Conservation (phyloP, 2,113 vertebrate genomes). For the Notarius lentiginosus region DNA sequence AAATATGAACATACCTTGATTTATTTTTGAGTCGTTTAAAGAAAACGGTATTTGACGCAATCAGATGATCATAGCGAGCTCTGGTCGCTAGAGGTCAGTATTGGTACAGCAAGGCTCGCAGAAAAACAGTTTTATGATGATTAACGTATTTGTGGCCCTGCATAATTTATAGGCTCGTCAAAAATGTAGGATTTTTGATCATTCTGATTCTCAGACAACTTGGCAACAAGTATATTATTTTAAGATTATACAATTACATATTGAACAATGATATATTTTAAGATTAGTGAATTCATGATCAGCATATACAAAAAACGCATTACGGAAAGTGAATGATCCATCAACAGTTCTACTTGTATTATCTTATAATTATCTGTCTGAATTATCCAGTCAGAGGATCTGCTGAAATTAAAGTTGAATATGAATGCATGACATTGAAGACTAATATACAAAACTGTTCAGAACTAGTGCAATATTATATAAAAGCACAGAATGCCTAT, state of each 20-base stretch:
- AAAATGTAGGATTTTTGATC: background rate
- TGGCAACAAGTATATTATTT: background rate
- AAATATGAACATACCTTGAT: background rate
- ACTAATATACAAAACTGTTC: background rate
- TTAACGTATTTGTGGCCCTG: background rate
- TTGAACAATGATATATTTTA: too few species aligned
- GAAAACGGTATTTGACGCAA: background rate
- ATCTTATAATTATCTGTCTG: background rate
- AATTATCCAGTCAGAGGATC: background rate
- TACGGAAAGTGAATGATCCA: background rate
- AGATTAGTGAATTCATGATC: background rate
- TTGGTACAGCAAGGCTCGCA: background rate
- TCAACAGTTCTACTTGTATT: background rate
- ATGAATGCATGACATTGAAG: background rate
- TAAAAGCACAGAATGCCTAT: background rate
- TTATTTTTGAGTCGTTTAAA: background rate
- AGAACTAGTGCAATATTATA: background rate
- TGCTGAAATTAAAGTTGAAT: background rate
- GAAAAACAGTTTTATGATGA: background rate
- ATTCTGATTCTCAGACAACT: background rate
- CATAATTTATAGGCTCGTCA: background rate
- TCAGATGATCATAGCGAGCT: background rate
- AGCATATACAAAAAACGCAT: background rate
- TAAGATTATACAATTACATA: too few species aligned
- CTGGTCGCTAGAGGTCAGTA: slow-evolving; percentile 19